Base-by-base conservation (phyloP, 2,888 invertebrate genomes). In the Atethmia centrago region DNA sequence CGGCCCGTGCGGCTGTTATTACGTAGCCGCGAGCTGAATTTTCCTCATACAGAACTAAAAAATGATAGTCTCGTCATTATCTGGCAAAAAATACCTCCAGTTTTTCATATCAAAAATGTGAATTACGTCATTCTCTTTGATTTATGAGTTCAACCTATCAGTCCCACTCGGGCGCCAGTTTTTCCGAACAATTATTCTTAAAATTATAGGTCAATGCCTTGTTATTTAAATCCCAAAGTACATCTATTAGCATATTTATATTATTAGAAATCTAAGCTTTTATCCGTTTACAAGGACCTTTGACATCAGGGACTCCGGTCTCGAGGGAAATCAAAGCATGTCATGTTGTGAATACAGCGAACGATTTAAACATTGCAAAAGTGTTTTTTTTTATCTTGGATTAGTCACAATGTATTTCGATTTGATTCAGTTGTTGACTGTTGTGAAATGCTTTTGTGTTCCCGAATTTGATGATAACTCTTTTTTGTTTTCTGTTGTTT, bases 241-340 rank as follows among this genome's bases (percentile, higher is more conserved):
- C 40, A 62, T 49, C n/a, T 73, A 85, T 82, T 74, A 70, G 25
- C 77, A 85, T 84, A 65, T 82, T 81, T 84, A 67, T 74, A 66
- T 77, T 64, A 73, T 69, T 53, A 66, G 53, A 47, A 62, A 59
- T 76, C 59, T 71, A 47, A 74, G 68, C 61, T 64, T 74, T 79
- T 85, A 84, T 74, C 55, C 65, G 40, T 74, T 85, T 70, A 73
- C 69, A 84, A 73, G 59, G 69, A 74, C 66, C 62, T 82, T 55
- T 75, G 82, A 66, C 69, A 21, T 71, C 42, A 63, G 67, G 71
- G 84, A 63, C 58, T 25, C n/a, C 8, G 31, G 47, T 61, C 85
- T 64, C 85, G 0, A n/a, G 85, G 85, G 85, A 85, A 85, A 85
- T 84, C 84, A 85, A 66, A 72, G 45, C 63, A 77, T 67, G 61